A percentile compares a stretch with the other conserved stretches of the same genome.
These are phyloP conservation scores for Protosalanx chinensis DNA, from an alignment of 2,797 vertebrate genomes.

Conservation along the genomic window DNA sequence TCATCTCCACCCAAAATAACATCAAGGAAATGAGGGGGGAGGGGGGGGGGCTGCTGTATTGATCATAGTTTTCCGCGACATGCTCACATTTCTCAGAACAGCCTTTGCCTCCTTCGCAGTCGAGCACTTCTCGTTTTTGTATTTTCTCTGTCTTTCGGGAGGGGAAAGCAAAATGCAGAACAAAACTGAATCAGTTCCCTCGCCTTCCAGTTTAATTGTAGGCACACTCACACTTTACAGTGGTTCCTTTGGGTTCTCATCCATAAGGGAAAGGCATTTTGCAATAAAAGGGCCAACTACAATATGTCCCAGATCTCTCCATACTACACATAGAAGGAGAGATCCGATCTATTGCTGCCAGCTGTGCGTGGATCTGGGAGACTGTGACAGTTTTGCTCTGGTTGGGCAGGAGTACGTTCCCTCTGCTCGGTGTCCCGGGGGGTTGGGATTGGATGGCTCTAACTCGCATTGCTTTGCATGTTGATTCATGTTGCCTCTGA, in stretches of 20 bases:
- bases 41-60: slow-evolving; percentile 48
- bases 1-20: slow-evolving; percentile 60
- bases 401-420: slow-evolving; percentile 38
- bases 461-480: slow-evolving; percentile 68
- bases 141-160: slow-evolving; percentile 22
- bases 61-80: slow-evolving; percentile 60
- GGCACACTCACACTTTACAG: slow-evolving; percentile 44
- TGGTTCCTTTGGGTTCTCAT: slow-evolving; percentile 44
- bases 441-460: slow-evolving; percentile 57
- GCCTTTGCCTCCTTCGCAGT: slow-evolving; percentile 38
- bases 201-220: slow-evolving; percentile 50
- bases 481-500: slow-evolving; percentile 59
- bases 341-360: slow-evolving; percentile 44
- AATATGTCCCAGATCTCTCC: slow-evolving; percentile 34
- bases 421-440: slow-evolving; percentile 26
- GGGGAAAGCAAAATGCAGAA: slow-evolving; percentile 53
- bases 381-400: slow-evolving; percentile 63
- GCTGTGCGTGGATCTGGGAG: slow-evolving; percentile 38
- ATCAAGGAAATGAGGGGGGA: slow-evolving; percentile 39
- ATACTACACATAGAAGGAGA: slow-evolving; percentile 29
- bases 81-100: slow-evolving; percentile 56
- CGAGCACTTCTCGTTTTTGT: slow-evolving; percentile 27
- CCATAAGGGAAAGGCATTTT: slow-evolving; percentile 42
- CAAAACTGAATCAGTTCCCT: slow-evolving; percentile 60
- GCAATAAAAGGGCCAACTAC: slow-evolving; percentile 31